Base-by-base conservation (phyloP, 35 echinoderm and acorn worm species). In the Lytechinus variegatus region DNA sequence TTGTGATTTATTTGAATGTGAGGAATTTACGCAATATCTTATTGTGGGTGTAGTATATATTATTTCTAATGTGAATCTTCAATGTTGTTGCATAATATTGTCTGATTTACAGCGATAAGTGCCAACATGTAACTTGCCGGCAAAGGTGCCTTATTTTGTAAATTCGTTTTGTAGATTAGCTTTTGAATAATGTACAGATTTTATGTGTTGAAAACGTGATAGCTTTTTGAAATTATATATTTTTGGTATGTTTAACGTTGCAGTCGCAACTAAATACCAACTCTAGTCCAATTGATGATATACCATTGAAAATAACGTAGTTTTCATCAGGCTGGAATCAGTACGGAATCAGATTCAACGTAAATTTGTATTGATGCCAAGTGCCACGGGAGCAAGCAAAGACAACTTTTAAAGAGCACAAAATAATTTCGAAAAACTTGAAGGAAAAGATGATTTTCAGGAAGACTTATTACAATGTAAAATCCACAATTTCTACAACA, bases 81-180 rank as follows among this genome's bases (percentile, higher is more conserved):
- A 90, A 90, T 90, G 52, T 90, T 90, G 52, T 90, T 44, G 28
- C 88, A 52, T 90, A 90, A 90, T 44, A 44, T 90, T 44, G 52
- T 33, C 88, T 90, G 88, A 33, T 52, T 52, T 52, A 90, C 52
- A 90, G 88, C 88, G 66, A 79, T 79, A 90, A 89, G 33, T 90
- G 88, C 88, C 88, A 90, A 44, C 28, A 90, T 54, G n/a, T 8
- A 44, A 44, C 88, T 90, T 90, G 88, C 88, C 88, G 88, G 88
- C 88, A 90, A 90, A 54, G 12, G 88, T 90, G 88, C 88, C 88
- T 90, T 90, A 90, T 79, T 71, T 79, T 79, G 66, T 79, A 79
- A 24, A 79, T 79, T 79, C 7, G n/a, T 79, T 79, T 79, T 79
- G 66, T 79, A 79, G 66, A 79, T 24, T 79, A 79, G 66, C 14